These are phyloP conservation scores for Heliothis virescens DNA, from an alignment of 1,140 invertebrate genomes.

Conservation along the genomic window DNA sequence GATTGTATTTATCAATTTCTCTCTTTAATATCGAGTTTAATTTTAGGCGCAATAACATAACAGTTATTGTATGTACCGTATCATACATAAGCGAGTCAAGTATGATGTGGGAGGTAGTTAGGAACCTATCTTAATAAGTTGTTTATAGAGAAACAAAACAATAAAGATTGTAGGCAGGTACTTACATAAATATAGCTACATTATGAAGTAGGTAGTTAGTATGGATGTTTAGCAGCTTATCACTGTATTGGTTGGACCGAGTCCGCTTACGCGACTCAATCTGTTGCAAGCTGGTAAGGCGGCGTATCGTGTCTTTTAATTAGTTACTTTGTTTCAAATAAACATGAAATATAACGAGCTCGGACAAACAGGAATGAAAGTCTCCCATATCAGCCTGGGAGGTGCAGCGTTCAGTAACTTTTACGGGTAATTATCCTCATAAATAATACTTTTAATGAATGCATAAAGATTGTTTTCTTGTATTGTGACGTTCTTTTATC, in stretches of 20 bases:
- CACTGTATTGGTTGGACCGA: background rate
- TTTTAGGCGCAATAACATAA: too few species aligned
- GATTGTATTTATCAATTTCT: too few species aligned
- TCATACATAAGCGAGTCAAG: too few species aligned
- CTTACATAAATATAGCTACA: background rate
- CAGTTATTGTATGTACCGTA: too few species aligned
- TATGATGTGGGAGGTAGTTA: too few species aligned
- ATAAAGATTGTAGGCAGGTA: background rate
- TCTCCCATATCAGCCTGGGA: constrained; percentile 87
- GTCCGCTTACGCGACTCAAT: background rate
- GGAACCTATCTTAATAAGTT: too few species aligned
- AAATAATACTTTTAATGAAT: constrained; percentile 5
- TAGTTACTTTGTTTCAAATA: constrained; percentile 26
- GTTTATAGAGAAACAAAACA: too few species aligned
- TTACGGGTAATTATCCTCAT: constrained; percentile 84
- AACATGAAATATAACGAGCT: constrained; percentile 85
- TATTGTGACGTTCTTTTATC: background rate
- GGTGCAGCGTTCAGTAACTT: constrained; percentile 86
- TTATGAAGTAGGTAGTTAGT: background rate
- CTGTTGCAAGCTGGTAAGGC: background rate
- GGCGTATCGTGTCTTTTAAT: background rate
- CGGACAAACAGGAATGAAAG: constrained; percentile 86
- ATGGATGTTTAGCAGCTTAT: constrained; percentile 16
- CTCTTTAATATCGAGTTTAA: too few species aligned
- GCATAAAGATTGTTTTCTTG: background rate